Evolutionary conservation across 2,113 vertebrate species (phyloP), one percentile per base, ranked within the genome.

Genomic region (Paracanthobrama guichenoti): DNA sequence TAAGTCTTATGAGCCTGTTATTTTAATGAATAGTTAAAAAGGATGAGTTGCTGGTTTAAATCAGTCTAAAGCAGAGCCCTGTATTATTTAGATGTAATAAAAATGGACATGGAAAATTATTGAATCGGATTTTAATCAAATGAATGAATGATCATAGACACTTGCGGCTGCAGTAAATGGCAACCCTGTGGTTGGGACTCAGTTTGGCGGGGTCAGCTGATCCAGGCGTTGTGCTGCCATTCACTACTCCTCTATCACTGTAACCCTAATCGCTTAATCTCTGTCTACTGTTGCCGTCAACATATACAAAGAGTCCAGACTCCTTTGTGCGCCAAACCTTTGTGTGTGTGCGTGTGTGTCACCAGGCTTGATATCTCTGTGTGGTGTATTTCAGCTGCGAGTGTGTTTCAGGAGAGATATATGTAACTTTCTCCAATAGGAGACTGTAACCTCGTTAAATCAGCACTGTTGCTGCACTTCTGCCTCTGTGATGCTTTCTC

Each of bases 251-350:
- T 87, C 88, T 85, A 83, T 84, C 94, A 94, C 95, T 95, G 95
- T 94, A 92, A 90, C 87, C 95, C 95, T 96, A 97, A 97, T 96
- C 96, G 96, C 94, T 95, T 95, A 96, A 97, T 98, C 97, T 96
- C 95, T 94, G 93, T 94, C 94, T 96, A 96, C 95, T 95, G 94
- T 91, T 96, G 93, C 94, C 94, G 93, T 95, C 96, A 95, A 95
- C 93, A 90, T 94, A 96, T 96, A 96, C 96, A 97, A 97, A 97
- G 96, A 95, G 93, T 93, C 94, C 94, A 93, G 94, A 95, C 92
- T 95, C 95, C 93, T 95, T 97, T 97, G 96, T 96, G 95, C 96
- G 88, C 88, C 78, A 90, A 91, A 88, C 96, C 94, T 83, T 80
- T 86, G 82, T 82, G 72, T 71, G 20, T 69, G 18, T 81, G 85